Percentiles rank a stretch among this genome's conserved stretches.
phyloP scores from a whole-genome alignment of 2,797 vertebrate genomes.

The Emys orbicularis region DNA sequence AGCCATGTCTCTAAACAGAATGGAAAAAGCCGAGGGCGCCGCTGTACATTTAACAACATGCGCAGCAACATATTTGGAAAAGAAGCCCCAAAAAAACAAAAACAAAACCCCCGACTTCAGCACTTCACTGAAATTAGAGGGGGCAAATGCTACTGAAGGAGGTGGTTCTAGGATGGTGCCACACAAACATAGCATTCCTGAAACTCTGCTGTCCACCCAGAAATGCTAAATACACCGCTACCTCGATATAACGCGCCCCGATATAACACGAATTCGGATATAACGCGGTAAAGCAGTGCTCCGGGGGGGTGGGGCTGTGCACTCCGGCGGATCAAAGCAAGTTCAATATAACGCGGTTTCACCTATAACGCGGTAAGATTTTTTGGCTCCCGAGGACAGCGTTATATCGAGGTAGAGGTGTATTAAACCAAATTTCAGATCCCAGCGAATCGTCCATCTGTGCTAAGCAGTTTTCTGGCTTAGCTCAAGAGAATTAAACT shows the following conservation, averaged over 20 bases:
- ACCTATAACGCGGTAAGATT: no score
- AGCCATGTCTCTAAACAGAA: fast-evolving
- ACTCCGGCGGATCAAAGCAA: no score
- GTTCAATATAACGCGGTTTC: no score
- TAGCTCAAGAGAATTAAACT: no score
- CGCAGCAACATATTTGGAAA: fast-evolving
- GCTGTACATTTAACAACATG: fast-evolving
- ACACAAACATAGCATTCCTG: not conserved
- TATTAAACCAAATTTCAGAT: not conserved
- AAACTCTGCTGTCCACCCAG: fast-evolving
- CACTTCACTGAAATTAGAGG: not conserved
- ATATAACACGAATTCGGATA: no score
- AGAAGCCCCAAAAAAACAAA: not conserved
- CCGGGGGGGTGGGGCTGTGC: no score
- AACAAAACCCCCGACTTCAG: not conserved
- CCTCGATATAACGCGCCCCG: no score
- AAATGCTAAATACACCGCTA: not conserved
- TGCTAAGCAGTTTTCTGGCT: not conserved
- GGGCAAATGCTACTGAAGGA: not conserved
- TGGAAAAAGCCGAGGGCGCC: not conserved
- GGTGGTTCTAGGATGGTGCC: not conserved
- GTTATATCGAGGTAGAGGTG: no score
- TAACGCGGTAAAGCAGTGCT: no score
- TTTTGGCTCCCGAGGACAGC: no score
- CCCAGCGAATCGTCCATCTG: not conserved